A percentile compares a stretch with the other conserved stretches of the same genome.
These are phyloP conservation scores for Bufo gargarizans DNA, from an alignment of 2,113 vertebrate genomes.

Conservation along the genomic window DNA sequence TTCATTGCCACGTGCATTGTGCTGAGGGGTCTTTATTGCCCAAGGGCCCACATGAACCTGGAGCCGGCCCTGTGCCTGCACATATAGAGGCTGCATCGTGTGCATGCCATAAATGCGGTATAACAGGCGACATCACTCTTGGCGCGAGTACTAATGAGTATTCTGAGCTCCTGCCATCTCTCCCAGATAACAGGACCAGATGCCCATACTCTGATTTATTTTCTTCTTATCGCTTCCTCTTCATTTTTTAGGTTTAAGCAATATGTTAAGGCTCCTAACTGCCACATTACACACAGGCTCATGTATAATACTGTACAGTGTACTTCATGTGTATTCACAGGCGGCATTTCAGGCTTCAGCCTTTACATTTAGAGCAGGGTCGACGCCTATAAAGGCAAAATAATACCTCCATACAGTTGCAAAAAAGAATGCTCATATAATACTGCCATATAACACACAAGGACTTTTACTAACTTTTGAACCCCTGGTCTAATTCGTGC, in stretches of 20 bases:
- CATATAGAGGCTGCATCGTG: neutral
- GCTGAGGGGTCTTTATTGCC: too few relatives aligned
- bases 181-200: slow-evolving; percentile 37
- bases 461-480: too few relatives aligned
- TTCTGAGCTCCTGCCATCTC: slow-evolving; percentile 33
- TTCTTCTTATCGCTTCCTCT: slow-evolving; percentile 8
- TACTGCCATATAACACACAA: neutral
- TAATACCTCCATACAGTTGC: neutral
- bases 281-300: neutral
- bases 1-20: too few relatives aligned
- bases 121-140: slow-evolving; percentile 7
- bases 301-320: neutral
- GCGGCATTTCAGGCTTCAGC: neutral
- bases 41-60: too few relatives aligned
- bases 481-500: too few relatives aligned
- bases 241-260: neutral
- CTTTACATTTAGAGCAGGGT: neutral
- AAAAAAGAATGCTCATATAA: neutral
- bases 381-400: neutral
- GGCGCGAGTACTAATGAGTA: slow-evolving; percentile 47
- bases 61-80: neutral
- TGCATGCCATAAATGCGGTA: neutral
- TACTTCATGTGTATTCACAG: neutral
- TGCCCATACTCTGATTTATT: slow-evolving; percentile 42
- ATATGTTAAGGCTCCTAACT: slow-evolving; percentile 22